Conservation (phyloP, 2,113 vertebrate genomes). For the Ciconia stormi region DNA sequence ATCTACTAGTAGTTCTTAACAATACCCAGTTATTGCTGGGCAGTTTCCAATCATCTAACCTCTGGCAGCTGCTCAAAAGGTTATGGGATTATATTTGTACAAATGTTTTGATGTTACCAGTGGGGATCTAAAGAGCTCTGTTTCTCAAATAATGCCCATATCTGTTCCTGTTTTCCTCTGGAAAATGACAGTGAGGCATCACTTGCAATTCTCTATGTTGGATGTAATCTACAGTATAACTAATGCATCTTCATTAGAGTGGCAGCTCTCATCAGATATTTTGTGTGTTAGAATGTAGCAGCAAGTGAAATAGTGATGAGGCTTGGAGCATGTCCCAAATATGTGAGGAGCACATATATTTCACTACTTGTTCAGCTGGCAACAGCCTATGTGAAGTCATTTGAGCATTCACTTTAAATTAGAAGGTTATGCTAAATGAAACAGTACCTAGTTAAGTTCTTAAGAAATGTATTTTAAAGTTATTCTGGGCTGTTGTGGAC, state of each 20-base stretch:
- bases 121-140: not conserved
- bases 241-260: slow-evolving; percentile 37
- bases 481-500: not conserved
- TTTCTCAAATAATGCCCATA: slow-evolving; percentile 26
- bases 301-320: slow-evolving; percentile 29
- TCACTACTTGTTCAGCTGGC: not conserved
- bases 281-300: not conserved
- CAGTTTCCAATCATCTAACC: slow-evolving; percentile 1
- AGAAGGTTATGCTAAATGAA: not conserved
- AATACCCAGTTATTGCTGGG: not conserved
- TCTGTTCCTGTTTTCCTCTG: slow-evolving; percentile 6
- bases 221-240: slow-evolving; percentile 2
- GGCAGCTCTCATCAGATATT: slow-evolving; percentile 26
- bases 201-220: not conserved
- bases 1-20: not conserved
- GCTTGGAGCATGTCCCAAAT: not conserved
- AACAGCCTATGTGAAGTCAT: not conserved
- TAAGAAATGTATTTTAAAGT: not conserved
- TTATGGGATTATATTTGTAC: not conserved
- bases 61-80: not conserved
- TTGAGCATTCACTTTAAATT: not conserved
- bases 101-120: slow-evolving; percentile 14
- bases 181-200: slow-evolving; percentile 1
- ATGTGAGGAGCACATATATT: not conserved
- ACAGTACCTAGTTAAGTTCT: not conserved